phyloP scores from a whole-genome alignment of 2,113 vertebrate species.

The Mesocricetus auratus region DNA sequence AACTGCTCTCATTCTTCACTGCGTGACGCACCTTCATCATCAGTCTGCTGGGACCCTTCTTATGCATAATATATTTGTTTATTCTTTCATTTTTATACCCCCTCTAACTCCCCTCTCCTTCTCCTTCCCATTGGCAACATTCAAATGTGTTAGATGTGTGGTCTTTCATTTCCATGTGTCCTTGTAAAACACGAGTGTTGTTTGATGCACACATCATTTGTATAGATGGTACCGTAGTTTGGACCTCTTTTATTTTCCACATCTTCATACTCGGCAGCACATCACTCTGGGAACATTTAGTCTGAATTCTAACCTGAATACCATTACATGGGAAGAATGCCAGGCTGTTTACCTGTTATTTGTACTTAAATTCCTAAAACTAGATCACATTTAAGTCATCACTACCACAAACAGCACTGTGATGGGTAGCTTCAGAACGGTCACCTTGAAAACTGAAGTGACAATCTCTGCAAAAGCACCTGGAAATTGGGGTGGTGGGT shows the following conservation, averaged over 20 bases:
- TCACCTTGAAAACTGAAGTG: background rate
- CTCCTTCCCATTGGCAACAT: slow-evolving; percentile 48
- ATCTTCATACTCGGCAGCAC: background rate
- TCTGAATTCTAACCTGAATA: background rate
- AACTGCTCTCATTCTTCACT: background rate
- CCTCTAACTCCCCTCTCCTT: background rate
- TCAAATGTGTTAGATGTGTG: background rate
- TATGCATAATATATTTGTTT: background rate
- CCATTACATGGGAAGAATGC: too few relatives aligned
- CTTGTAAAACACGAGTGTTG: slow-evolving; percentile 13
- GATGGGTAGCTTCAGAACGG: background rate
- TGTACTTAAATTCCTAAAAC: background rate
- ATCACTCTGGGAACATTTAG: background rate
- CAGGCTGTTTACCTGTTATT: background rate
- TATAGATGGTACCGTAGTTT: background rate
- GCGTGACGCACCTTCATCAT: background rate
- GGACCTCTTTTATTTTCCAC: background rate
- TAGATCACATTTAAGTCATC: background rate
- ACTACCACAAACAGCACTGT: background rate
- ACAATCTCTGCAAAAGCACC: background rate
- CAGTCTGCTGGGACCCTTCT: background rate
- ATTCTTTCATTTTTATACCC: background rate
- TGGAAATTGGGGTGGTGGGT: background rate
- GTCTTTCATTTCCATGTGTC: slow-evolving; percentile 1
- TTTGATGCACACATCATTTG: slow-evolving; percentile 14